phyloP scores from a whole-genome alignment of 1,140 invertebrate genomes.

The Drosophila ironensis region DNA sequence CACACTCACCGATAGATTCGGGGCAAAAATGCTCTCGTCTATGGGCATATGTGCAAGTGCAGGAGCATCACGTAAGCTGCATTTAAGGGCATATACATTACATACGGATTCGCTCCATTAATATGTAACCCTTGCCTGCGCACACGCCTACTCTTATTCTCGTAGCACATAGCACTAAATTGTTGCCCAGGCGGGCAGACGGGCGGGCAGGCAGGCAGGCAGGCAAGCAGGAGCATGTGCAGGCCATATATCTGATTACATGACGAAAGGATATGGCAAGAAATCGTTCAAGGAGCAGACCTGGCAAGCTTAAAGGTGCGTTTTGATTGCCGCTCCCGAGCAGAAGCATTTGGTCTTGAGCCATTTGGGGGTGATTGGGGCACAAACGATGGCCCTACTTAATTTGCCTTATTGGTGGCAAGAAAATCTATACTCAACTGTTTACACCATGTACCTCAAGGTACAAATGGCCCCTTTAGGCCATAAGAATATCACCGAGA shows the following conservation, averaged over 20 bases:
- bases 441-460: too few species aligned
- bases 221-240: constrained; percentile 52
- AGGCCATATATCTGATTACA: constrained; percentile 65
- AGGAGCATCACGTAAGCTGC: constrained; percentile 70
- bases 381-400: too few species aligned
- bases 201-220: background rate
- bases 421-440: too few species aligned
- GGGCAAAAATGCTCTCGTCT: constrained; percentile 47
- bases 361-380: background rate
- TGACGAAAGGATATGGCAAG: constrained; percentile 65
- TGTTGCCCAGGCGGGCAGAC: constrained; percentile 12
- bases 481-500: too few species aligned
- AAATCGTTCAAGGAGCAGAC: constrained; percentile 19
- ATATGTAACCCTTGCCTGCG: constrained; percentile 71
- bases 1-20: constrained; percentile 61
- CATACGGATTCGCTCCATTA: constrained; percentile 77
- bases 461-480: too few species aligned
- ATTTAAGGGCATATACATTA: constrained; percentile 78
- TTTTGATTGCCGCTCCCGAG: constrained; percentile 10
- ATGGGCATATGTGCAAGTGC: background rate
- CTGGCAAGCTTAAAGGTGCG: background rate
- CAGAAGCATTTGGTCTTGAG: background rate
- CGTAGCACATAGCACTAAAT: constrained; percentile 45
- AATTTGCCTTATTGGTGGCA: too few species aligned
- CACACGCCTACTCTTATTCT: constrained; percentile 55